Conservation (phyloP, 2,797 vertebrate species). For the Chelonia mydas region DNA sequence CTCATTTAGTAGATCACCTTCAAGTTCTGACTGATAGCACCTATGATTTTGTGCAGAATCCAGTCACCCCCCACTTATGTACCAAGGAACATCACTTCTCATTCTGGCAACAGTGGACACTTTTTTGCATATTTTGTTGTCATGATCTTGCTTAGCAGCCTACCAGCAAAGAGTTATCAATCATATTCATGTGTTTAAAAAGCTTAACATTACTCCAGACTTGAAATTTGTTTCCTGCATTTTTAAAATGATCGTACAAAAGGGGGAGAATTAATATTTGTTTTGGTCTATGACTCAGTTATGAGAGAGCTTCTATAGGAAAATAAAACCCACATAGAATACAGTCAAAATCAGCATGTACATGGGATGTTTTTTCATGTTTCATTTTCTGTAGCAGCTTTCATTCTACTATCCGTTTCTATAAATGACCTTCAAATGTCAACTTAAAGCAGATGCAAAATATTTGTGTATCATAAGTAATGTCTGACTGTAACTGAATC, state of each 20-base stretch:
- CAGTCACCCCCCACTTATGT: neutral
- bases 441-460: neutral
- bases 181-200: neutral
- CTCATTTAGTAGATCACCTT: neutral
- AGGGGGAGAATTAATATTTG: neutral
- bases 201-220: neutral
- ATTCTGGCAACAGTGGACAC: too few relatives aligned
- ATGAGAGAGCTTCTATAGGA: neutral
- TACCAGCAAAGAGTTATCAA: neutral
- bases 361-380: neutral
- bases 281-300: neutral
- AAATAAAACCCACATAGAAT: neutral
- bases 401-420: neutral
- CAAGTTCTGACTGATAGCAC: neutral
- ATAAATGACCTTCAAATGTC: neutral
- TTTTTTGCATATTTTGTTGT: neutral
- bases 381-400: neutral
- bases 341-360: neutral
- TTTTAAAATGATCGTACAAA: neutral
- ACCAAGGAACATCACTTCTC: neutral
- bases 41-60: neutral
- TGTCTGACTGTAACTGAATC: fast-evolving
- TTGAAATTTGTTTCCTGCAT: neutral
- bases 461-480: fast-evolving
- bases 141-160: neutral